Percentiles rank a stretch among this genome's conserved stretches.
Conservation (phyloP, 2,888 invertebrate genomes). For the Amblyteles armatorius region DNA sequence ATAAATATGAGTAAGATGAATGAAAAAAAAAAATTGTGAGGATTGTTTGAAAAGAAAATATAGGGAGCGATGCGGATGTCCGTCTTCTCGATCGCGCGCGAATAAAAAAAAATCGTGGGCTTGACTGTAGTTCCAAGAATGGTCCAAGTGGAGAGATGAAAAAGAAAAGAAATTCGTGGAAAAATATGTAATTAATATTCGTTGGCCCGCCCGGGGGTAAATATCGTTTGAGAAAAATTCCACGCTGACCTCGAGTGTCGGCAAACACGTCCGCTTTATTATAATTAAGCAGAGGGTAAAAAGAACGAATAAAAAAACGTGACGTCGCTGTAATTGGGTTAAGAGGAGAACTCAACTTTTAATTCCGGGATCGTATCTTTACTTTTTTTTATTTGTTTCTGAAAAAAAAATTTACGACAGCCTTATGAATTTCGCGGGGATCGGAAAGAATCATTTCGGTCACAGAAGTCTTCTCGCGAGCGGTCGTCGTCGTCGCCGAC, state of each 20-base stretch:
- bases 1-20: conserved; percentile 27
- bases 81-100: conserved; percentile 26
- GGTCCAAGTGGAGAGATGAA: neutral
- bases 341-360: conserved; percentile 25
- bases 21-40: conserved; percentile 53
- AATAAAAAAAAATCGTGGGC: neutral
- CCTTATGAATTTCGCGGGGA: conserved; percentile 24
- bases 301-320: conserved; percentile 19
- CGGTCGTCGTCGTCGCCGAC: conserved; percentile 32
- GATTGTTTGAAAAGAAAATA: conserved; percentile 57
- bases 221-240: conserved; percentile 37
- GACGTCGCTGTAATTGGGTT: conserved; percentile 55
- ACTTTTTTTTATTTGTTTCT: neutral
- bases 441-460: conserved; percentile 34
- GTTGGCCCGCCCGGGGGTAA: neutral
- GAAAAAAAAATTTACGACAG: neutral
- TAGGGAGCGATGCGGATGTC: neutral
- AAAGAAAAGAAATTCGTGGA: conserved; percentile 2
- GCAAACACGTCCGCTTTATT: conserved; percentile 54
- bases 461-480: conserved; percentile 25
- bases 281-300: conserved; percentile 9
- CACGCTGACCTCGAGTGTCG: conserved; percentile 36
- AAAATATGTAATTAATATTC: conserved; percentile 29
- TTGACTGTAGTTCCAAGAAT: neutral
- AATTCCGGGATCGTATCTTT: conserved; percentile 1